Evolutionary conservation across 2,888 invertebrate species (phyloP).

Genomic region (Limnephilus rhombicus): DNA sequence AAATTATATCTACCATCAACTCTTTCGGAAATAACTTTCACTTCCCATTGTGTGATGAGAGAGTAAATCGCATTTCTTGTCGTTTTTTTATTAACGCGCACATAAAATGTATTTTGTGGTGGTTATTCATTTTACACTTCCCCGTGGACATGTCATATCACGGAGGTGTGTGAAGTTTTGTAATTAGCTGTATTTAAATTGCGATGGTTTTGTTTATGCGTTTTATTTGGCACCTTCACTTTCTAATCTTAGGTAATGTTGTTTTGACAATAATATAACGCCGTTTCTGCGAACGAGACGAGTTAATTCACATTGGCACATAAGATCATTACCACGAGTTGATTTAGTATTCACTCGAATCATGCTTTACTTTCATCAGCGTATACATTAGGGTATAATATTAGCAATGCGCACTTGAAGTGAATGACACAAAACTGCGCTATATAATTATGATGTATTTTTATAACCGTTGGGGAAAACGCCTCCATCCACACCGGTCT

Average conservation of each 20-base stretch:
- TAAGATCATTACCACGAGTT: background rate
- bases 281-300: background rate
- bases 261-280: background rate
- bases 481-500: no score
- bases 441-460: no score
- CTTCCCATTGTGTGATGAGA: background rate
- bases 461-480: no score
- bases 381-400: no score
- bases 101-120: background rate
- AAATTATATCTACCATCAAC: slow-evolving; percentile 4
- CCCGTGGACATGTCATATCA: background rate
- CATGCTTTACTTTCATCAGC: no score
- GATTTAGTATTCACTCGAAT: no score
- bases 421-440: no score
- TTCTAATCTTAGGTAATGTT: background rate
- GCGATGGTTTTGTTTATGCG: background rate
- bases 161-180: background rate
- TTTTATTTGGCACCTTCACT: background rate
- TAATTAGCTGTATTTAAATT: background rate
- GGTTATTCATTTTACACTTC: background rate
- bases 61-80: background rate
- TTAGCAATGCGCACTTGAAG: no score
- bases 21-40: background rate
- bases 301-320: background rate
- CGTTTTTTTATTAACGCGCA: background rate